These are phyloP conservation scores for Cassiopea andromeda DNA, from an alignment of 30 jellyfish, hydroid and myxozoan genomes.

Conservation along the genomic window DNA sequence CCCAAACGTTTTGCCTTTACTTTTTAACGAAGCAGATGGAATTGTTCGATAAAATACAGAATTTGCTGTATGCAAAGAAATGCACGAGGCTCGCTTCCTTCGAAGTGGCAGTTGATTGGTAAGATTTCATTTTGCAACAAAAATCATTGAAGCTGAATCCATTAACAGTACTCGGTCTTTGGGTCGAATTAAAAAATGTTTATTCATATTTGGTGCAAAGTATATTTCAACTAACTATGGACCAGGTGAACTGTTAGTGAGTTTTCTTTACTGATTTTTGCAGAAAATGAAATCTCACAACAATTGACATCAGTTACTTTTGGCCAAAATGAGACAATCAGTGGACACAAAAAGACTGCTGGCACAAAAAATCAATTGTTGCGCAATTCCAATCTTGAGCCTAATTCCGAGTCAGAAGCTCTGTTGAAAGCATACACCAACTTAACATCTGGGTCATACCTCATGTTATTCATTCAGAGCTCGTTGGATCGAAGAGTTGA, in stretches of 20 bases:
- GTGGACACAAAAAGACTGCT: slow-evolving; percentile 68
- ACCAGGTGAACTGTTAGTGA: slow-evolving; percentile 63
- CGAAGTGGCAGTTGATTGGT: background rate
- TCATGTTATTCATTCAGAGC: slow-evolving; percentile 83
- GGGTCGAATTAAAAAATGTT: background rate
- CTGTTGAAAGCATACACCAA: slow-evolving; percentile 65
- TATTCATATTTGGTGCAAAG: background rate
- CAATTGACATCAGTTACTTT: slow-evolving; percentile 54
- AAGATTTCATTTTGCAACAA: slow-evolving; percentile 5
- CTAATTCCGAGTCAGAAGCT: slow-evolving; percentile 34
- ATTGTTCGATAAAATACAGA: no score
- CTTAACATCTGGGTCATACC: slow-evolving; percentile 50
- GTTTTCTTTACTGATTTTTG: slow-evolving; percentile 63
- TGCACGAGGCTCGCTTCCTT: background rate
- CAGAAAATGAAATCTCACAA: slow-evolving; percentile 64
- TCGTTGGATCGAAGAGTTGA: slow-evolving; percentile 77
- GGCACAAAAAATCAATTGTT: slow-evolving; percentile 25
- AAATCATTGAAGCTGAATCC: slow-evolving; percentile 66
- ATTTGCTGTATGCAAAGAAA: no score
- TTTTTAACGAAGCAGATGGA: no score
- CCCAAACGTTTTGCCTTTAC: background rate
- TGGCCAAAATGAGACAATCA: slow-evolving; percentile 22
- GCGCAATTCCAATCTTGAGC: slow-evolving; percentile 68
- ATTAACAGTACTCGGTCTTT: slow-evolving; percentile 66
- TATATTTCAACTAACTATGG: background rate